Percentiles rank a stretch among this genome's conserved stretches.
These are phyloP conservation scores for Ceratosolen solmsi DNA, from an alignment of 1,140 invertebrate genomes.

Conservation along the genomic window DNA sequence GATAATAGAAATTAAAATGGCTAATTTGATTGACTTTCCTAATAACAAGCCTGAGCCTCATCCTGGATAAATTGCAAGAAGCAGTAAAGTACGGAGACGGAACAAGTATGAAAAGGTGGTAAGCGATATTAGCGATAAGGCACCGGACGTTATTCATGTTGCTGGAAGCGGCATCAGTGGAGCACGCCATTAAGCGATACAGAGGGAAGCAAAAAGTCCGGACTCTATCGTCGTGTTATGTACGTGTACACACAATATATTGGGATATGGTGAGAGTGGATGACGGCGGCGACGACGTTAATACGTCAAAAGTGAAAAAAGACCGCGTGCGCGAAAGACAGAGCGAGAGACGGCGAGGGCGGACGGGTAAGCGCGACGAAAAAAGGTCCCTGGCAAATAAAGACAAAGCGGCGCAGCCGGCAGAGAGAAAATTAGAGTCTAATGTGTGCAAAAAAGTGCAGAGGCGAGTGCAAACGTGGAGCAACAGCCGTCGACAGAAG, in stretches of 20 bases:
- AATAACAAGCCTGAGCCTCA: no score
- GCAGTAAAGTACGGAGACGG: no score
- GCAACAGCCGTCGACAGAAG: conserved; percentile 31
- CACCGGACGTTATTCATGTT: not conserved
- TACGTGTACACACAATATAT: conserved; percentile 7
- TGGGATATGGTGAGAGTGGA: conserved; percentile 23
- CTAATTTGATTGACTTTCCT: no score
- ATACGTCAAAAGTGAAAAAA: not conserved
- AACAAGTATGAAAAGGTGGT: not conserved
- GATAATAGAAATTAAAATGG: no score
- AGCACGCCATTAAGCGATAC: not conserved
- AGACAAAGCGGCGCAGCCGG: not conserved
- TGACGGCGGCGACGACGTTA: not conserved
- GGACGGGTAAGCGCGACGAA: not conserved
- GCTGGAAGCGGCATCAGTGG: not conserved
- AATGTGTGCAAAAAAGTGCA: conserved; percentile 28
- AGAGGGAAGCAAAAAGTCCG: not conserved
- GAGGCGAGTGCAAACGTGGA: not conserved
- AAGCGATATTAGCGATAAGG: not conserved
- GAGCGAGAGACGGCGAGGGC: not conserved
- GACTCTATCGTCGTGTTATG: no score
- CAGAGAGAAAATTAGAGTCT: conserved; percentile 42
- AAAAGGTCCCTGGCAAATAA: not conserved
- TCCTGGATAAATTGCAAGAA: no score
- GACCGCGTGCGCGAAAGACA: not conserved